Conservation (phyloP, 2,888 invertebrate genomes). For the Pimpla rufipes region DNA sequence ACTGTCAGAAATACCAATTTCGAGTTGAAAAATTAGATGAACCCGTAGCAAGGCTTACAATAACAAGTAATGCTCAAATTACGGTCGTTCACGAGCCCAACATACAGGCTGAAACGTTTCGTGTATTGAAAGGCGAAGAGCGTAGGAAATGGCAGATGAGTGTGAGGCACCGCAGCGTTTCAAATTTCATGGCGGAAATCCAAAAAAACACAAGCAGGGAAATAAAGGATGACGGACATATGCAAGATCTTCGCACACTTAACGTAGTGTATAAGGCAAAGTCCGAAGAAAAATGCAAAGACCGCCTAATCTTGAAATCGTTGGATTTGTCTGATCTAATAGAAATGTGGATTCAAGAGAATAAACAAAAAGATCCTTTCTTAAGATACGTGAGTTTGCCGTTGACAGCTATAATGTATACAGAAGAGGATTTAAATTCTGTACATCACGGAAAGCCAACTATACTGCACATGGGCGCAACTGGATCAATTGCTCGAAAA, state of each 20-base stretch:
- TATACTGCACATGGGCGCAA: conserved; percentile 64
- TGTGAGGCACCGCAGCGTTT: neutral
- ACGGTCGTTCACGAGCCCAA: conserved; percentile 1
- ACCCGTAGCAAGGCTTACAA: neutral
- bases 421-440: conserved; percentile 16
- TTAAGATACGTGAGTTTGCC: conserved; percentile 21
- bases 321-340: conserved; percentile 27
- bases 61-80: neutral
- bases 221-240: conserved; percentile 38
- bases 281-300: conserved; percentile 31
- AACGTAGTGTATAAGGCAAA: neutral
- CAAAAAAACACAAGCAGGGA: neutral
- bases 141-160: neutral
- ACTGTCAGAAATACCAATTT: conserved; percentile 11
- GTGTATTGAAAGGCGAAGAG: neutral
- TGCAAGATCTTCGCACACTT: conserved; percentile 31
- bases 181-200: neutral
- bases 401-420: conserved; percentile 41
- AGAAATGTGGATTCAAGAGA: conserved; percentile 11
- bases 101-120: neutral
- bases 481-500: conserved; percentile 57
- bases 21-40: neutral
- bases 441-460: neutral
- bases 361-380: conserved; percentile 34
- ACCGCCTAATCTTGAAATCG: neutral